Evolutionary conservation across 1,140 invertebrate species (phyloP).

Genomic region (Frieseomelitta varia): DNA sequence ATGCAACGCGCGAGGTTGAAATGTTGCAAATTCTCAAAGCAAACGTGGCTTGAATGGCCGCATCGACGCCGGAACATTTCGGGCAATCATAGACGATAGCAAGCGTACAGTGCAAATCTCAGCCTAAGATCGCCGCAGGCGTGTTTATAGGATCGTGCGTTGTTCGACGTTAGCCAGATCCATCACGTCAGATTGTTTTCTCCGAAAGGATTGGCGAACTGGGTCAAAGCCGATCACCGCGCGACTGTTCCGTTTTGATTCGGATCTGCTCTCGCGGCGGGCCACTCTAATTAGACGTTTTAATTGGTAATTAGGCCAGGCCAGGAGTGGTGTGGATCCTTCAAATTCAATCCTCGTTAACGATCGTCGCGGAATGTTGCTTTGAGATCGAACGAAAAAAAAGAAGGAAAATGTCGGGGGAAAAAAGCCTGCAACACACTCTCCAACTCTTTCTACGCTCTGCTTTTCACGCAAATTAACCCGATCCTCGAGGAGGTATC

Average conservation of each 20-base stretch:
- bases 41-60: too few relatives aligned
- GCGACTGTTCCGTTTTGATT: slow-evolving; percentile 40
- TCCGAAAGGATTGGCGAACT: slow-evolving; percentile 40
- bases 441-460: not conserved
- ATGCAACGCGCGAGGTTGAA: too few relatives aligned
- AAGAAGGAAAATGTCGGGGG: too few relatives aligned
- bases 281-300: slow-evolving; percentile 46
- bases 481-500: not conserved
- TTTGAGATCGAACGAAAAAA: not conserved
- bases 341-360: slow-evolving; percentile 25
- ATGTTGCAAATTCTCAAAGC: too few relatives aligned
- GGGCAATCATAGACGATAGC: not conserved
- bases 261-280: slow-evolving; percentile 6
- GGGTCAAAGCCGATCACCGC: slow-evolving; percentile 48
- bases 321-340: slow-evolving; percentile 11
- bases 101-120: too few relatives aligned
- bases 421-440: not conserved
- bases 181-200: slow-evolving; percentile 47
- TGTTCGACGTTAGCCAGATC: slow-evolving; percentile 21
- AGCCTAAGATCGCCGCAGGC: not conserved
- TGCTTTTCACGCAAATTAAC: slow-evolving; percentile 18
- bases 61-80: too few relatives aligned
- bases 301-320: slow-evolving; percentile 49
- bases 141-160: not conserved
- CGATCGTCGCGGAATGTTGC: slow-evolving; percentile 18